A percentile compares a stretch with the other conserved stretches of the same genome.
These are phyloP conservation scores for Sapayoa aenigma DNA, from an alignment of 2,113 vertebrate species.

Conservation along the genomic window DNA sequence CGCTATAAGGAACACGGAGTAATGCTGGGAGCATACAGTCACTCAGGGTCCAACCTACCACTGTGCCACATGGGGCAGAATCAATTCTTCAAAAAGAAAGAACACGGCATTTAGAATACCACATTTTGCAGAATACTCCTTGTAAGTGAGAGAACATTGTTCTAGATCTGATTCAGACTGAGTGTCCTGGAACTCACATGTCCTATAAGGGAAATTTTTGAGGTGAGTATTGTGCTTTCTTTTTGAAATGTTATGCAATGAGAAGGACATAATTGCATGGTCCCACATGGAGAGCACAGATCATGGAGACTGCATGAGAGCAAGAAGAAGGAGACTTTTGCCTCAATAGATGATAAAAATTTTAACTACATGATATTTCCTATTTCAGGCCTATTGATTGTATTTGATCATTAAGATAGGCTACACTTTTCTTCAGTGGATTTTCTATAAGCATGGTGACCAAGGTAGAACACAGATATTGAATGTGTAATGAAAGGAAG, in stretches of 20 bases:
- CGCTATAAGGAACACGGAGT: not conserved
- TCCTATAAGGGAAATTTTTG: not conserved
- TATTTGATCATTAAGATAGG: not conserved
- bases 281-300: not conserved
- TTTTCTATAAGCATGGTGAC: not conserved
- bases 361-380: not conserved
- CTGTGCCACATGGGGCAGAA: not conserved
- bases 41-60: not conserved
- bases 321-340: not conserved
- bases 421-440: not conserved
- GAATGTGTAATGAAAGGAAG: not conserved
- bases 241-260: not conserved
- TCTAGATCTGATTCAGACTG: not conserved
- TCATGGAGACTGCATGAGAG: not conserved
- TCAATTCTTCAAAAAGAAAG: not conserved
- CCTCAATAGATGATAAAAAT: not conserved
- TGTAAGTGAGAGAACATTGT: not conserved
- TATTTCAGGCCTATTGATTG: not conserved
- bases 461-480: not conserved
- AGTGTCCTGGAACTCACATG: not conserved
- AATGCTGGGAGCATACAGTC: not conserved
- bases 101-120: not conserved
- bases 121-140: not conserved
- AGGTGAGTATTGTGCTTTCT: not conserved
- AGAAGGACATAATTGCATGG: not conserved